Evolutionary conservation across 2,888 invertebrate genomes (phyloP).

Genomic region (Teleogryllus oceanicus): DNA sequence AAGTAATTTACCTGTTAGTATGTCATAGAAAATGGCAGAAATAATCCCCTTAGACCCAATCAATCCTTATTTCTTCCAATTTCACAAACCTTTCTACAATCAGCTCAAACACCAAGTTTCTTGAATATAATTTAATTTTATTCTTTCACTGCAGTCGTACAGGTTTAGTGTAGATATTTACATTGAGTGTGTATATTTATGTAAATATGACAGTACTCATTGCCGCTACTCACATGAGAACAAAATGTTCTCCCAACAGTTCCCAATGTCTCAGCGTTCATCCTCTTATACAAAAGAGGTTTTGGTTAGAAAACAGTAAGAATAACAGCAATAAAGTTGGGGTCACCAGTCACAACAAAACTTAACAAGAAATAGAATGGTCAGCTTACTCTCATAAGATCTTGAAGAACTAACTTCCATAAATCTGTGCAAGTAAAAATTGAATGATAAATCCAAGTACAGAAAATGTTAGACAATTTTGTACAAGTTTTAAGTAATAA

Average conservation of each 20-base stretch:
- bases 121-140: conserved; percentile 11
- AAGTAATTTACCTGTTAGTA: too few species aligned
- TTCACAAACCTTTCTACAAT: too few species aligned
- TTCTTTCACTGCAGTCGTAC: not conserved
- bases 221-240: not conserved
- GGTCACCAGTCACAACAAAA: conserved; percentile 5
- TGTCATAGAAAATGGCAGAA: too few species aligned
- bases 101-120: not conserved
- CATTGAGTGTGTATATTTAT: not conserved
- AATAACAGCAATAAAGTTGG: not conserved
- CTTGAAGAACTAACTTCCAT: not conserved
- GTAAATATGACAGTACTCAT: conserved; percentile 18
- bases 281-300: conserved; percentile 5
- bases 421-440: not conserved
- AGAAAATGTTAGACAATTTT: not conserved
- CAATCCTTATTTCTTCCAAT: too few species aligned
- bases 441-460: not conserved
- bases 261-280: not conserved
- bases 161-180: not conserved
- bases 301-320: not conserved
- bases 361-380: not conserved
- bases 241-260: conserved; percentile 3
- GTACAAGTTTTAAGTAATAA: not conserved
- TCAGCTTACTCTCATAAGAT: not conserved
- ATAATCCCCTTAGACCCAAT: too few species aligned